phyloP scores from a whole-genome alignment of 1,140 invertebrate species.

The Achroia grisella region DNA sequence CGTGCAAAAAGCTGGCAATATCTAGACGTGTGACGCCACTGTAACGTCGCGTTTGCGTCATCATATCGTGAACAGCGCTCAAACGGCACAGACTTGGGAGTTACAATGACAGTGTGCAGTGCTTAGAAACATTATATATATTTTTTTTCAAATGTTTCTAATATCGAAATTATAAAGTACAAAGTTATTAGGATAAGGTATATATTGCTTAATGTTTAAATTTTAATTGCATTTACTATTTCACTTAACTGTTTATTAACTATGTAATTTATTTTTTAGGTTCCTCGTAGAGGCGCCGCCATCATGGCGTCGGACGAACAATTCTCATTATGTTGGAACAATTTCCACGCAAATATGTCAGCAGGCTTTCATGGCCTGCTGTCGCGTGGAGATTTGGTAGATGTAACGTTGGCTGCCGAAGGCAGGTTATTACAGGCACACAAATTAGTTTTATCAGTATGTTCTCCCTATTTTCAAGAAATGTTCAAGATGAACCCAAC shows the following conservation, averaged over 20 bases:
- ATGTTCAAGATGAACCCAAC: conserved; percentile 82
- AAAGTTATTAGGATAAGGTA: conserved; percentile 67
- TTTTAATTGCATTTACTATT: background rate
- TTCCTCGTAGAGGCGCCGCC: conserved; percentile 62
- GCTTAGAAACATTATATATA: conserved; percentile 58
- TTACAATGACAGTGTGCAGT: conserved; percentile 42
- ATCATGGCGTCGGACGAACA: conserved; percentile 82
- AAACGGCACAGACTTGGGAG: conserved; percentile 65
- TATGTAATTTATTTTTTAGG: conserved; percentile 40
- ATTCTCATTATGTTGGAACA: conserved; percentile 86
- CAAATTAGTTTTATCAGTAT: conserved; percentile 87
- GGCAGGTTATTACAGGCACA: conserved; percentile 86
- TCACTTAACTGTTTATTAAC: conserved; percentile 6
- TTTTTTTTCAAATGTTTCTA: conserved; percentile 70
- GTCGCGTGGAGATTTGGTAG: conserved; percentile 84
- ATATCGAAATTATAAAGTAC: conserved; percentile 68
- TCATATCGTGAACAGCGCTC: conserved; percentile 58
- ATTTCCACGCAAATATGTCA: conserved; percentile 83
- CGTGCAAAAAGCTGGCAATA: conserved; percentile 28
- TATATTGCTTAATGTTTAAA: conserved; percentile 3
- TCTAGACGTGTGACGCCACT: conserved; percentile 52
- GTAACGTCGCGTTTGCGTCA: conserved; percentile 61
- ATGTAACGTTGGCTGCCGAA: conserved; percentile 87
- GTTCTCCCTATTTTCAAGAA: conserved; percentile 89
- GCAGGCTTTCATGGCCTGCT: conserved; percentile 82